These are phyloP conservation scores for Epizoanthus ramosus DNA, from an alignment of 92 coral and sea anemone species.

Conservation along the genomic window DNA sequence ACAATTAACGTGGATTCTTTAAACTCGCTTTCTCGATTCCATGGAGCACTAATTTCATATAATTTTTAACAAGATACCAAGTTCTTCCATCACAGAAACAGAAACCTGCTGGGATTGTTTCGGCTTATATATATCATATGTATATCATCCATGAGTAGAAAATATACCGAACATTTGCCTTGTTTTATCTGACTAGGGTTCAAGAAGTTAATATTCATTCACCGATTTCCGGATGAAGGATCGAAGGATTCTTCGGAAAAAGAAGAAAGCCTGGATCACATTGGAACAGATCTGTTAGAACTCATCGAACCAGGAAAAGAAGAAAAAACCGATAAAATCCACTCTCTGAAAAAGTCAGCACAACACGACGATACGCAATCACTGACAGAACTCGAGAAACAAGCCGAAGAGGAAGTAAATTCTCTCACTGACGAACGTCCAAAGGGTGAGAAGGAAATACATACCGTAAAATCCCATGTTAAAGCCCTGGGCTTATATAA, in stretches of 20 bases:
- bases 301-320: constrained; percentile 63
- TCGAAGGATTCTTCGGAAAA: constrained; percentile 46
- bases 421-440: constrained; percentile 52
- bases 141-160: too few species aligned
- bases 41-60: too few species aligned
- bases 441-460: constrained; percentile 40
- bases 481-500: too few species aligned
- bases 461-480: too few species aligned
- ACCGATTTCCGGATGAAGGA: constrained; percentile 64
- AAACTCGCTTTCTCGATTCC: too few species aligned
- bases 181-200: constrained; percentile 45
- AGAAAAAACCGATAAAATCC: constrained; percentile 40
- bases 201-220: constrained; percentile 76
- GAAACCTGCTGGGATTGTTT: too few species aligned
- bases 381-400: constrained; percentile 82
- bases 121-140: too few species aligned
- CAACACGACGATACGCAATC: constrained; percentile 65
- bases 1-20: too few species aligned
- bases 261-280: constrained; percentile 57
- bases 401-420: constrained; percentile 95
- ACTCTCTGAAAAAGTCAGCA: constrained; percentile 14
- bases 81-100: too few species aligned
- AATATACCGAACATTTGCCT: background rate
- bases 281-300: constrained; percentile 74
- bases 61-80: too few species aligned